These are phyloP conservation scores for Enteromius afrohamiltoni DNA, from an alignment of 2,797 vertebrate genomes.

Conservation along the genomic window DNA sequence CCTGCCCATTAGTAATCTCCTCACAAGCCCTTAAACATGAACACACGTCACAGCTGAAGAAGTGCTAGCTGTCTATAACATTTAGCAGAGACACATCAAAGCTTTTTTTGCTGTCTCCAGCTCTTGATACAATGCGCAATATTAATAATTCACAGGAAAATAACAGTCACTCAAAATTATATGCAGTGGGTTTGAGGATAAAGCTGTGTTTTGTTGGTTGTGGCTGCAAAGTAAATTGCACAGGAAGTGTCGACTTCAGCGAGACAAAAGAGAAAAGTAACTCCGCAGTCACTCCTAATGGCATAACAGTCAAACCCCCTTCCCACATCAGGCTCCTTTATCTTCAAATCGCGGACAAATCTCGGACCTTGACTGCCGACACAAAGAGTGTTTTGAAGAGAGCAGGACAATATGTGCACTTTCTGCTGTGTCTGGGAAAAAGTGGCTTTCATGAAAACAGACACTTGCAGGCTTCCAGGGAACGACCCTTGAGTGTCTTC, in stretches of 20 bases:
- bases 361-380: constrained; percentile 13
- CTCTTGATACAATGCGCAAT: neutral
- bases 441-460: constrained; percentile 41
- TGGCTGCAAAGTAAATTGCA: constrained; percentile 9
- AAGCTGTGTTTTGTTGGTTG: constrained; percentile 26
- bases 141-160: constrained; percentile 13
- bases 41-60: constrained; percentile 34
- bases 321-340: constrained; percentile 32
- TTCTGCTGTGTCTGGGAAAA: constrained; percentile 43
- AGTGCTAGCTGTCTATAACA: constrained; percentile 29
- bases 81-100: constrained; percentile 33
- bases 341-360: constrained; percentile 17
- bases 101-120: constrained; percentile 2
- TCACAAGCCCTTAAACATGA: constrained; percentile 27
- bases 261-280: constrained; percentile 11
- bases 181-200: neutral
- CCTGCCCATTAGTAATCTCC: constrained; percentile 40
- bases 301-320: neutral
- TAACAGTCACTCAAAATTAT: neutral
- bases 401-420: constrained; percentile 17
- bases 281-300: constrained; percentile 18
- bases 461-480: constrained; percentile 32
- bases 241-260: neutral
- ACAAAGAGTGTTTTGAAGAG: constrained; percentile 44
- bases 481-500: constrained; percentile 29